Evolutionary conservation across 1,140 invertebrate genomes (phyloP), one percentile per base, ranked within the genome.

Genomic region (Drosophila guanche): DNA sequence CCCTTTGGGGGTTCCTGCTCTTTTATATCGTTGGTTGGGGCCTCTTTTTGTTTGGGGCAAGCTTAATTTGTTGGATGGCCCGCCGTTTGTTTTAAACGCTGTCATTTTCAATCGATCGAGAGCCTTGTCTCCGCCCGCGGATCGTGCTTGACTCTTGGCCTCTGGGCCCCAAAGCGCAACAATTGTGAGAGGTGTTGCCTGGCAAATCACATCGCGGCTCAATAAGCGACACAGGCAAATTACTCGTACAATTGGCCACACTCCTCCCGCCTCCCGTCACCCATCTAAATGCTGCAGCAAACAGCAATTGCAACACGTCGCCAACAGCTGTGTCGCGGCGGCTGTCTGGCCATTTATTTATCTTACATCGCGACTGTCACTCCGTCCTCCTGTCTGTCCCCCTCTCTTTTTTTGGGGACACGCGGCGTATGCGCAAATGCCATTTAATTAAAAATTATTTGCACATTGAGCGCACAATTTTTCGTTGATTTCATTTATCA

Each of bases 371-470:
- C 14, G 25, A 37, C 33, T 37, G 33, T 37, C 33, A 37, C 10
- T 12, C 33, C 33, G 33, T 37, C 33, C 27, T 29, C 29, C 65
- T 10, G 33, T 56, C 50, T 40, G 50, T 43, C 29, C 33, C 33
- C 8, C 10, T 5, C 25, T 22, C 45, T 40, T 23, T 22, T 40
- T 23, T 22, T 33, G 45, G 57, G 61, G 57, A 67, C 76, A 84
- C 72, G 72, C 77, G 80, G 77, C 81, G 81, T 85, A 85, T 85
- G 81, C 83, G 81, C 81, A 81, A 85, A 86, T 88, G 81, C 77
- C 81, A 75, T 85, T 85, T 85, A 85, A 85, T 85, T 85, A 85
- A 85, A 69, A 85, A 85, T 85, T 85, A 85, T 88, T 81, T 81
- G 81, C 81, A 77, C 80, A 86, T 67, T 66, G 55, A 54, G 56